Conservation (phyloP, 2,113 vertebrate species). For the Machaerirhynchus nigripectus region DNA sequence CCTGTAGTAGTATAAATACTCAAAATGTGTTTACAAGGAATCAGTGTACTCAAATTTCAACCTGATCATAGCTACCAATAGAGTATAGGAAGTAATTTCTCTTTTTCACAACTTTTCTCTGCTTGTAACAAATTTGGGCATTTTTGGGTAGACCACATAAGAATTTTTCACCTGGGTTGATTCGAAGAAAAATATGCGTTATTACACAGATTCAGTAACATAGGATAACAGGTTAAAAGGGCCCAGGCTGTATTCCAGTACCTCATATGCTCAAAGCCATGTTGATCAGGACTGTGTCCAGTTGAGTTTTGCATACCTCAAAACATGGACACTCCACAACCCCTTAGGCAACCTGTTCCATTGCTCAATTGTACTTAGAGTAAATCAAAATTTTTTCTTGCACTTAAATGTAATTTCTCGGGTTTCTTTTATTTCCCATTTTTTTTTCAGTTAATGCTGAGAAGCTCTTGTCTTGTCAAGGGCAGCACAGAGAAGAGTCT, state of each 20-base stretch:
- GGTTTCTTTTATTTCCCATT: neutral
- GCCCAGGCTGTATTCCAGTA: neutral
- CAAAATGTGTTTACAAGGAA: neutral
- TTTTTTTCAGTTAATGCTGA: neutral
- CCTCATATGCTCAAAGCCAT: neutral
- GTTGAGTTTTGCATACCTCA: neutral
- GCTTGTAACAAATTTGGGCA: neutral
- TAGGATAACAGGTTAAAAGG: neutral
- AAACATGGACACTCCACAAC: neutral
- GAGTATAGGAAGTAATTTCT: rapidly evolving
- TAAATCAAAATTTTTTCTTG: neutral
- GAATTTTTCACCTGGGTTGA: neutral
- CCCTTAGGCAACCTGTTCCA: neutral
- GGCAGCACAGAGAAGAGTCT: neutral
- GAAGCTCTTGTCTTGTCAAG: neutral
- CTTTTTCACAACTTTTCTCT: neutral
- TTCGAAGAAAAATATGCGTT: neutral
- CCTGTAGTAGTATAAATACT: neutral
- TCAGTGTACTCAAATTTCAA: neutral
- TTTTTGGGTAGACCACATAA: neutral
- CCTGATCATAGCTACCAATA: neutral
- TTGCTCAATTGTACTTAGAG: rapidly evolving
- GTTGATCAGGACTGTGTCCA: neutral
- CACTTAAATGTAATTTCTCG: neutral
- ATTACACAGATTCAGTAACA: neutral